Conservation (phyloP, 2,888 invertebrate species). For the Smittia aterrima region DNA sequence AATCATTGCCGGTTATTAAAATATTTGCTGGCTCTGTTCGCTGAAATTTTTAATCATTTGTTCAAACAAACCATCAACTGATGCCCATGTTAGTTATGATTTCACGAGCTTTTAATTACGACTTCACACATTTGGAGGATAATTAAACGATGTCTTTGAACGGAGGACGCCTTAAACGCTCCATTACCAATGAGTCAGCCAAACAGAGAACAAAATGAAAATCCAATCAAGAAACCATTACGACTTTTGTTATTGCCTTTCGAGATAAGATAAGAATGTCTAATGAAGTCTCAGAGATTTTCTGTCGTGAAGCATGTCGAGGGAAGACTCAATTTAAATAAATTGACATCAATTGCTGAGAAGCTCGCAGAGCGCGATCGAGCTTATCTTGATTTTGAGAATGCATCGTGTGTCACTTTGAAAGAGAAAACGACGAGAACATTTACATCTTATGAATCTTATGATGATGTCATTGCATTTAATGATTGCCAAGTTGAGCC, state of each 20-base stretch:
- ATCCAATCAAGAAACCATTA: neutral
- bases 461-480: neutral
- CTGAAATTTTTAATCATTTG: neutral
- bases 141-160: neutral
- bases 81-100: neutral
- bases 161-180: neutral
- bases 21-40: neutral
- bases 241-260: neutral
- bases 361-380: neutral
- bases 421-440: neutral
- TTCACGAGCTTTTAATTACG: slow-evolving; percentile 6
- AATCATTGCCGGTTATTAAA: neutral
- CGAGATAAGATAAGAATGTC: neutral
- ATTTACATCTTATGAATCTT: neutral
- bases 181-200: neutral
- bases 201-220: neutral
- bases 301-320: neutral
- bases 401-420: slow-evolving; percentile 18
- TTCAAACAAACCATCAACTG: neutral
- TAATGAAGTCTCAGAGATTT: slow-evolving; percentile 11
- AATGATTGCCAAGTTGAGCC: neutral
- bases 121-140: neutral
- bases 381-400: neutral
- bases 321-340: slow-evolving; percentile 36
- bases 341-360: slow-evolving; percentile 34